Evolutionary conservation across 2,113 vertebrate genomes (phyloP).

Genomic region (Oreochromis niloticus): DNA sequence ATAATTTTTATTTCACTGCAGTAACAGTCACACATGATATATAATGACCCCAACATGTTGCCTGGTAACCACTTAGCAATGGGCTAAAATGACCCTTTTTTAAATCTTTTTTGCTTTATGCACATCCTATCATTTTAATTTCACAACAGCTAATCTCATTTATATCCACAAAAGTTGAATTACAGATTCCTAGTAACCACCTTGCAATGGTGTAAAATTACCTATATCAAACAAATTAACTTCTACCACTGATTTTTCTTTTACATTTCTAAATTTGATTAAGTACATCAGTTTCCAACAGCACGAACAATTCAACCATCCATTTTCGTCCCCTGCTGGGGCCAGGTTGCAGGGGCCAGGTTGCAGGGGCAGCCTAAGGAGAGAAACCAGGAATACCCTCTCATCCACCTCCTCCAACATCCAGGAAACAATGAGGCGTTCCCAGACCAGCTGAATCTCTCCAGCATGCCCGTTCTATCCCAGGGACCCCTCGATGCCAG

Average conservation of each 20-base stretch:
- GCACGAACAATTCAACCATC: not conserved
- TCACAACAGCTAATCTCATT: not conserved
- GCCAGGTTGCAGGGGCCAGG: not conserved
- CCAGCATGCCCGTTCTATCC: not conserved
- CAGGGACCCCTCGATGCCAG: not conserved
- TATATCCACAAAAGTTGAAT: not conserved
- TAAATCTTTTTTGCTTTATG: not conserved
- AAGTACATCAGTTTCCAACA: not conserved
- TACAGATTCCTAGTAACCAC: not conserved
- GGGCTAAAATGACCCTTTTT: accelerated
- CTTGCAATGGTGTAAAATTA: accelerated
- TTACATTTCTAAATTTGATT: not conserved
- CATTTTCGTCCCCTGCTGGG: not conserved
- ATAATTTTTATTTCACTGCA: not conserved
- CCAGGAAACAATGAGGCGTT: not conserved
- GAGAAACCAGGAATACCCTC: not conserved
- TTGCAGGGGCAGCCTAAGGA: not conserved
- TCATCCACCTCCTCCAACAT: not conserved
- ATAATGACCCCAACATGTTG: not conserved
- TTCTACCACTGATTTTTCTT: not conserved
- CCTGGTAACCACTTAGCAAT: not conserved
- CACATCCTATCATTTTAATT: not conserved
- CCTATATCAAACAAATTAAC: not conserved
- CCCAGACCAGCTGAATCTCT: not conserved
- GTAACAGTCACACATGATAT: not conserved